Base-by-base conservation (phyloP, 2,113 vertebrate genomes). In the Shinisaurus crocodilurus region DNA sequence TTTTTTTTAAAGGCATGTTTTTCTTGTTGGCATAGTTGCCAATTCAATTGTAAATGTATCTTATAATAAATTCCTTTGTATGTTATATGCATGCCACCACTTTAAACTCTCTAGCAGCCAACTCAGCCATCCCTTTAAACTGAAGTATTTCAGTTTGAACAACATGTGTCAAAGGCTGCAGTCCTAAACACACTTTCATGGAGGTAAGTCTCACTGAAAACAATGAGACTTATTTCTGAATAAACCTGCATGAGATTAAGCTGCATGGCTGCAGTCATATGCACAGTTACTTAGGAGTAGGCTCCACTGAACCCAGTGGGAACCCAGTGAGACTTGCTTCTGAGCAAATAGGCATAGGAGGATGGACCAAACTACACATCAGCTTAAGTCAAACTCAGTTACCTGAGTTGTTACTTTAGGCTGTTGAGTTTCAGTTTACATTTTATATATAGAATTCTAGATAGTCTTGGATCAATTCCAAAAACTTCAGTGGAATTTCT, bases 11-110 rank as follows among this genome's bases (percentile, higher is more conserved):
- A 70, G 91, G 77, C 90, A 94, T 93, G 91, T 86, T 95, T 95
- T 96, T 93, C 92, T 89, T 95, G 90, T 95, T 94, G 94, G 89
- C 95, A 6, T 93, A 93, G 93, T 93, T 95, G 93, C 93, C 81
- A 91, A 94, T 89, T 95, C 93, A 94, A 94, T 96, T 95, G 94
- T 96, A 95, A 96, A 95, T 95, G 94, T 95, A 93, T 95, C 96
- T 96, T 95, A 80, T 48, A 79, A 70, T 79, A 95, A 95, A 96
- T 96, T 95, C 92, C 93, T 96, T 94, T 96, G 90, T 96, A 95
- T 82, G 95, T 96, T 95, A 94, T 93, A 94, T 94, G 94, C 92
- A 91, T 96, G 94, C 95, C 94, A 96, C 94, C 92, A 95, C 94
- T 96, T 96, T 93, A 95, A 94, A 93, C 5, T 91, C 92, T 89